A percentile compares a stretch with the other conserved stretches of the same genome.
Conservation (phyloP, 1,140 invertebrate genomes). For the Drosophila rhopaloa region DNA sequence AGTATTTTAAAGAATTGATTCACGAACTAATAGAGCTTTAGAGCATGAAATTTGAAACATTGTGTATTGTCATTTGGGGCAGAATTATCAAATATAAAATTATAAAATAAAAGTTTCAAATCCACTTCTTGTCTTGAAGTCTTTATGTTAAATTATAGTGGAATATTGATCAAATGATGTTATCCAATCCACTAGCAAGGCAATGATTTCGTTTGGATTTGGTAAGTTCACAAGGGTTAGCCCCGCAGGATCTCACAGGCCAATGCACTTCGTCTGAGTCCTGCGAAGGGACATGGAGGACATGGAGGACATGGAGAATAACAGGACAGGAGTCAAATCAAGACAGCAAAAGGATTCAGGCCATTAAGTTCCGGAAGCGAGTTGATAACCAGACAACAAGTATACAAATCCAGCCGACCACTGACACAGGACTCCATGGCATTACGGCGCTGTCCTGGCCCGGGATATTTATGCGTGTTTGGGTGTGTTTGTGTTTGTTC, state of each 20-base stretch:
- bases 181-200: conserved; percentile 6
- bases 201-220: conserved; percentile 15
- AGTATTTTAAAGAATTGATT: too few relatives aligned
- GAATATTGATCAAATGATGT: conserved; percentile 14
- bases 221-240: conserved; percentile 17
- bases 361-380: conserved; percentile 84
- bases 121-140: too few relatives aligned
- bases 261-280: conserved; percentile 56
- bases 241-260: conserved; percentile 54
- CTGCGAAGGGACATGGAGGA: conserved; percentile 4
- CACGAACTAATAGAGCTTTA: too few relatives aligned
- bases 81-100: too few relatives aligned
- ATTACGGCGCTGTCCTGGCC: conserved; percentile 41
- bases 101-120: too few relatives aligned
- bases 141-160: too few relatives aligned
- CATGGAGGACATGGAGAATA: neutral
- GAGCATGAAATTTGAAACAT: too few relatives aligned
- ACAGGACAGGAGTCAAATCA: conserved; percentile 44
- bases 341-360: conserved; percentile 81
- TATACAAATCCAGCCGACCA: conserved; percentile 48
- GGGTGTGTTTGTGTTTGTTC: conserved; percentile 13
- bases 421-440: conserved; percentile 6
- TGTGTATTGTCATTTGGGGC: too few relatives aligned
- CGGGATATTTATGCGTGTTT: conserved; percentile 41
- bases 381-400: conserved; percentile 80